These are phyloP conservation scores for Proteles cristata DNA, from an alignment of 2,113 vertebrate species.

Conservation along the genomic window DNA sequence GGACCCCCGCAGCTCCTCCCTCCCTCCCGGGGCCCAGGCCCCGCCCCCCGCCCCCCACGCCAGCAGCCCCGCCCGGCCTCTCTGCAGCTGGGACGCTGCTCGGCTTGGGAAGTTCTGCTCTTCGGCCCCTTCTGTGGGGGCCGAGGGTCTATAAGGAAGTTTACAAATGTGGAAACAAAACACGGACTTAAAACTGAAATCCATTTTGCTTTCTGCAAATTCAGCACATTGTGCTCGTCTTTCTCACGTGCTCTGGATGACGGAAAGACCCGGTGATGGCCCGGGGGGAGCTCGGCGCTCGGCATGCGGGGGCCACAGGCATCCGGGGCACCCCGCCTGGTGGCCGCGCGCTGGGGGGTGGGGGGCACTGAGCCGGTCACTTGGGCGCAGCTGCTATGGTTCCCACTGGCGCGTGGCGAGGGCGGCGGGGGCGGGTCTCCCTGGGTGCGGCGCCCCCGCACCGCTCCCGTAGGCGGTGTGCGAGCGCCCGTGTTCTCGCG, in stretches of 20 bases:
- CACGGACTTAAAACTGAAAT: not conserved
- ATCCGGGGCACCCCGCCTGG: fast-evolving
- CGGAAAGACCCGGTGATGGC: not conserved
- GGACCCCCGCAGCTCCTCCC: too few species aligned
- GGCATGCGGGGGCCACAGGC: not conserved
- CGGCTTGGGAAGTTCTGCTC: not conserved
- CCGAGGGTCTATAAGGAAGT: not conserved
- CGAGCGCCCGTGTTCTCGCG: too few species aligned
- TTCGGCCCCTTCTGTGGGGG: not conserved
- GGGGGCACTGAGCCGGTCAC: too few species aligned
- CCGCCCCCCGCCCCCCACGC: too few species aligned
- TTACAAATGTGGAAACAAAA: not conserved
- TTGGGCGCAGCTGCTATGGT: fast-evolving
- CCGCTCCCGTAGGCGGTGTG: fast-evolving
- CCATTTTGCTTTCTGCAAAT: not conserved
- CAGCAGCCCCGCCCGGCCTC: not conserved
- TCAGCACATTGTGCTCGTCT: too few species aligned
- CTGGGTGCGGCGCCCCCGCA: fast-evolving
- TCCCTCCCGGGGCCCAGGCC: too few species aligned
- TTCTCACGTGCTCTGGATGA: not conserved
- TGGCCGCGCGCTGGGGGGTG: not conserved
- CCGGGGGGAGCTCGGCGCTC: fast-evolving
- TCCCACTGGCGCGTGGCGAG: not conserved
- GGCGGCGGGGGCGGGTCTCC: not conserved
- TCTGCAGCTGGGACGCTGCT: not conserved